Percentiles rank a stretch among this genome's conserved stretches.
Evolutionary conservation across 2,113 vertebrate genomes (phyloP).

Genomic region (Cynocephalus volans): DNA sequence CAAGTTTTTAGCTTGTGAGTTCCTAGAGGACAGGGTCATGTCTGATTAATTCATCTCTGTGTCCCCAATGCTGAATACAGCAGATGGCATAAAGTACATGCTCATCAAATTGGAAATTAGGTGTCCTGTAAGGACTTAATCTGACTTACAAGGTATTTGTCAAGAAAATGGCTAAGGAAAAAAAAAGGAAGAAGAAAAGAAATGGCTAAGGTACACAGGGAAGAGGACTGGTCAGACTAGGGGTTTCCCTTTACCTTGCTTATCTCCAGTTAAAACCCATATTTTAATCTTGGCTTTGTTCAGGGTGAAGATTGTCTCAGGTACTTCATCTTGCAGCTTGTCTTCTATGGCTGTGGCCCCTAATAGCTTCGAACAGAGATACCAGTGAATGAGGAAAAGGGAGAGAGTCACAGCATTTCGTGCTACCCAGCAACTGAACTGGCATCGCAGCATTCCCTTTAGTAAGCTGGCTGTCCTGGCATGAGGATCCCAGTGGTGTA

Average conservation of each 20-base stretch:
- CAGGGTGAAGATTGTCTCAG: constrained; percentile 95
- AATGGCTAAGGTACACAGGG: background rate
- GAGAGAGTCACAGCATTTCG: background rate
- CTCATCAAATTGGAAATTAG: background rate
- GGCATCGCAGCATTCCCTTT: background rate
- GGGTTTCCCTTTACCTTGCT: constrained; percentile 92
- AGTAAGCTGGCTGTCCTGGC: constrained; percentile 16
- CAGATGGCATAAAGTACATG: background rate
- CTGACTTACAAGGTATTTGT: constrained; percentile 28
- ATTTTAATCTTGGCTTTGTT: constrained; percentile 96
- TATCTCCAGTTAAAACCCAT: constrained; percentile 98
- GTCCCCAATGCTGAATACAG: background rate
- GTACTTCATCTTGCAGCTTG: constrained; percentile 97
- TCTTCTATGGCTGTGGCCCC: constrained; percentile 97
- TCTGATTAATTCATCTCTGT: background rate
- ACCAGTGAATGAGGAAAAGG: constrained; percentile 22
- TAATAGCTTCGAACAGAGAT: constrained; percentile 89
- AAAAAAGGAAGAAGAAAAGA: background rate
- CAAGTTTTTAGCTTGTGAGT: background rate
- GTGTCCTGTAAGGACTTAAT: background rate
- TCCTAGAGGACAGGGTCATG: background rate
- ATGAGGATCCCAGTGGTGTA: background rate
- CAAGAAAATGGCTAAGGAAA: background rate
- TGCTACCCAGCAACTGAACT: background rate
- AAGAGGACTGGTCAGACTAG: background rate